Conservation (phyloP, 2,797 vertebrate genomes). For the Typhlichthys subterraneus region DNA sequence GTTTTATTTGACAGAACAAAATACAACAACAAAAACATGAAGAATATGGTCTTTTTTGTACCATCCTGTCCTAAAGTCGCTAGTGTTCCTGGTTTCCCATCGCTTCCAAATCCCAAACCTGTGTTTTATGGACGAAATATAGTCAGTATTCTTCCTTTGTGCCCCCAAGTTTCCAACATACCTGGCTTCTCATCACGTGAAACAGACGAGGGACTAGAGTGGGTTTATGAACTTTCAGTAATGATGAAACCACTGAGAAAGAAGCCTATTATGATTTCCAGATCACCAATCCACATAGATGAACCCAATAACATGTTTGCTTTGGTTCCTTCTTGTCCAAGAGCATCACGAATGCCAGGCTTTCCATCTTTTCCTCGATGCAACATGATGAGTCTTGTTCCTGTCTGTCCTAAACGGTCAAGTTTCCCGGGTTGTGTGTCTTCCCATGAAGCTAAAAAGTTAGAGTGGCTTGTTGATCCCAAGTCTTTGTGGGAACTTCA, state of each 20-base stretch:
- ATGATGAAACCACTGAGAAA: constrained; percentile 29
- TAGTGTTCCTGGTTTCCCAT: constrained; percentile 57
- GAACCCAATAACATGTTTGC: constrained; percentile 34
- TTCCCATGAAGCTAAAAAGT: constrained; percentile 15
- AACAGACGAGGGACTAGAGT: constrained; percentile 8
- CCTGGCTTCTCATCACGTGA: constrained; percentile 57
- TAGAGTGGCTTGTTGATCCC: constrained; percentile 35
- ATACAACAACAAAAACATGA: constrained; percentile 6
- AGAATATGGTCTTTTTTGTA: constrained; percentile 38
- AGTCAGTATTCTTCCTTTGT: constrained; percentile 46
- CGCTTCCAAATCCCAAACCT: constrained; percentile 38
- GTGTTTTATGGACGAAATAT: constrained; percentile 30
- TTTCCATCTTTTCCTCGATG: constrained; percentile 53
- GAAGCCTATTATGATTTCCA: constrained; percentile 12
- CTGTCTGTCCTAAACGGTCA: constrained; percentile 51
- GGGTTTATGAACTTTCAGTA: constrained; percentile 30
- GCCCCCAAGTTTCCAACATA: constrained; percentile 48
- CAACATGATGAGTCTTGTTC: constrained; percentile 40
- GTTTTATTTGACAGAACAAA: constrained; percentile 22
- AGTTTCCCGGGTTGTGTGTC: constrained; percentile 51
- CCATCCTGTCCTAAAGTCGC: constrained; percentile 60
- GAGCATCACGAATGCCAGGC: constrained; percentile 50
- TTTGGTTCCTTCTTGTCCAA: constrained; percentile 55
- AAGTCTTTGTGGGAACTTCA: constrained; percentile 23
- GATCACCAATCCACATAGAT: constrained; percentile 14